Percentiles rank a stretch among this genome's conserved stretches.
phyloP scores from a whole-genome alignment of 2,888 invertebrate species.

The Bruchidius siliquastri region DNA sequence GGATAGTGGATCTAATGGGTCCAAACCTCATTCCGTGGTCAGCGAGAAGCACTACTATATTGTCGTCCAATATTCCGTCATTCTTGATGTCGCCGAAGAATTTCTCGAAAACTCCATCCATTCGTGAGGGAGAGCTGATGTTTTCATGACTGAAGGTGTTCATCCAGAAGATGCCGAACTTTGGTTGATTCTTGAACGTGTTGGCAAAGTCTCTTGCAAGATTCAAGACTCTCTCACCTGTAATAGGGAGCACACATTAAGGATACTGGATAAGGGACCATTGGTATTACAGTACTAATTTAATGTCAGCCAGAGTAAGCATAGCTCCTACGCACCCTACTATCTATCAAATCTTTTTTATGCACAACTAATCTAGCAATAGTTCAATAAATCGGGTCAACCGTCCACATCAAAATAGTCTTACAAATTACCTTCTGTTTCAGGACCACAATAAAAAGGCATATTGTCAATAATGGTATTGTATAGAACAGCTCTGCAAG shows the following conservation, averaged over 20 bases:
- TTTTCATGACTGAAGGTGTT: slow-evolving; percentile 73
- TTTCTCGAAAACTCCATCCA: slow-evolving; percentile 59
- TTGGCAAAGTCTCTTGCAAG: slow-evolving; percentile 64
- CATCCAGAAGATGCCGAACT: slow-evolving; percentile 77
- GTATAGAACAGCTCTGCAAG: slow-evolving; percentile 53
- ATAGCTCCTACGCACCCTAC: no score
- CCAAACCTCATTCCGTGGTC: slow-evolving; percentile 80
- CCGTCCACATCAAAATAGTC: background rate
- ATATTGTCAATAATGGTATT: slow-evolving; percentile 22
- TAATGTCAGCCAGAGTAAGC: no score
- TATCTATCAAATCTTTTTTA: no score
- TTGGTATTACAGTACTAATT: no score
- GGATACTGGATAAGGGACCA: no score
- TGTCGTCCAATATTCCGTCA: slow-evolving; percentile 59
- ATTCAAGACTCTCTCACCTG: slow-evolving; percentile 64
- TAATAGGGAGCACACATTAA: no score
- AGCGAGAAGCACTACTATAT: slow-evolving; percentile 69
- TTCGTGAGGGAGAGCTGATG: slow-evolving; percentile 61
- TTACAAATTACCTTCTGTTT: slow-evolving; percentile 37
- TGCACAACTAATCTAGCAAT: no score
- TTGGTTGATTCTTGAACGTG: slow-evolving; percentile 57
- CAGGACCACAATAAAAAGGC: slow-evolving; percentile 56
- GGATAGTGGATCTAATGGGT: slow-evolving; percentile 58
- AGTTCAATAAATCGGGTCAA: background rate
- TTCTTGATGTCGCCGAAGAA: slow-evolving; percentile 58